phyloP scores from a whole-genome alignment of 2,797 vertebrate species.

The Leptatherina wallacei region DNA sequence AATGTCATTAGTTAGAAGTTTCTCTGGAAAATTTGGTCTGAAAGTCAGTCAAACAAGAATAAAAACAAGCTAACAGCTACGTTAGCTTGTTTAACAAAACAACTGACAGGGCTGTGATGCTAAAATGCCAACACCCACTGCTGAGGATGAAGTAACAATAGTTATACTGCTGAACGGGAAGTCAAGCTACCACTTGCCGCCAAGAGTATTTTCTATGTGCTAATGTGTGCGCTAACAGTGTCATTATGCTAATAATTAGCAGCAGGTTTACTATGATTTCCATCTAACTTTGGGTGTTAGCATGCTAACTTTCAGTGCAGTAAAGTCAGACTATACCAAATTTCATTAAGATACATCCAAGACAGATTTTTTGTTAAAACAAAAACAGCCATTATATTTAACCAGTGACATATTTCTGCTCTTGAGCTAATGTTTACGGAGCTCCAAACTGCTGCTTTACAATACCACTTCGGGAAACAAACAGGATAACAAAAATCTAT shows the following conservation, averaged over 20 bases:
- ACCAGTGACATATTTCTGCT: conserved; percentile 32
- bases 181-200: background rate
- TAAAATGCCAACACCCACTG: background rate
- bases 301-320: conserved; percentile 1
- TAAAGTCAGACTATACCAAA: background rate
- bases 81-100: background rate
- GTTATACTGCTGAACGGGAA: background rate
- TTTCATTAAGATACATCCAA: background rate
- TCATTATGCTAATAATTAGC: background rate
- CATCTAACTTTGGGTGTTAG: background rate
- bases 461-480: conserved; percentile 24
- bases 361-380: background rate
- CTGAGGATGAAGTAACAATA: background rate
- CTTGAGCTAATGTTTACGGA: conserved; percentile 24
- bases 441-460: conserved; percentile 32
- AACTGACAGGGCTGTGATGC: background rate
- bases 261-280: background rate
- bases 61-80: background rate
- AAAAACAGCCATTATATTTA: conserved; percentile 8
- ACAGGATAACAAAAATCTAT: conserved; percentile 68
- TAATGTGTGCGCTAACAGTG: background rate
- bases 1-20: conserved; percentile 7
- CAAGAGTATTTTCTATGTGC: background rate
- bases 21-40: background rate
- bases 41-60: background rate